A percentile compares a stretch with the other conserved stretches of the same genome.
Evolutionary conservation across 2,113 vertebrate species (phyloP).

Genomic region (Genyomyrus donnyi): DNA sequence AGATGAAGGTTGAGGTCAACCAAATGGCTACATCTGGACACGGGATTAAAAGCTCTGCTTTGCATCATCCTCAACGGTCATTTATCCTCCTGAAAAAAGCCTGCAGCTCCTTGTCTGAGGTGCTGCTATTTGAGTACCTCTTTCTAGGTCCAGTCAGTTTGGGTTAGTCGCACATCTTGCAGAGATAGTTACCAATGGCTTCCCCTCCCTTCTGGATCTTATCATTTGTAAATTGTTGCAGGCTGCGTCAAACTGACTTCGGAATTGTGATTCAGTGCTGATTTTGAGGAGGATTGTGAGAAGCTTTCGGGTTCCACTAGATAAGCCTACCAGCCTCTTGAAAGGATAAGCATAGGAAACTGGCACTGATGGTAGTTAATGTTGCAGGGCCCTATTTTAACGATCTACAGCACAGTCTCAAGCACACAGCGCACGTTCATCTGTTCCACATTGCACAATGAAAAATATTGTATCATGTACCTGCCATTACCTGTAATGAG

Average conservation of each 20-base stretch:
- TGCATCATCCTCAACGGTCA: not conserved
- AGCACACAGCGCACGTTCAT: not conserved
- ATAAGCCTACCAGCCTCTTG: not conserved
- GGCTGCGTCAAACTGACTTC: not conserved
- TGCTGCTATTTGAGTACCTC: not conserved
- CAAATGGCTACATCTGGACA: not conserved
- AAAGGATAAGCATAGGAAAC: not conserved
- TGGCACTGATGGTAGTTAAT: not conserved
- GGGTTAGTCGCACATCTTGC: not conserved
- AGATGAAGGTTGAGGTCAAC: not conserved
- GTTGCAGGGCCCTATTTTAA: not conserved
- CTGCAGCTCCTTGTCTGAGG: not conserved
- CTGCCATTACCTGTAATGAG: not conserved
- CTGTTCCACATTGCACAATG: not conserved
- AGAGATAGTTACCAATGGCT: not conserved
- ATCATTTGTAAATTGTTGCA: not conserved
- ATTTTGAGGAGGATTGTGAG: not conserved
- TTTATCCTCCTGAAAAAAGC: not conserved
- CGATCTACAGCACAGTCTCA: not conserved
- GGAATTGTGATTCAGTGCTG: not conserved
- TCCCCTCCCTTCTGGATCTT: not conserved
- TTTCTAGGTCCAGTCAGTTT: not conserved
- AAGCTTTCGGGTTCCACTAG: not conserved
- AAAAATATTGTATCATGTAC: not conserved
- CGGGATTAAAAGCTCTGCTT: not conserved